Evolutionary conservation across 2,113 vertebrate species (phyloP), one percentile per base, ranked within the genome.

Genomic region (Hiodon alosoides): DNA sequence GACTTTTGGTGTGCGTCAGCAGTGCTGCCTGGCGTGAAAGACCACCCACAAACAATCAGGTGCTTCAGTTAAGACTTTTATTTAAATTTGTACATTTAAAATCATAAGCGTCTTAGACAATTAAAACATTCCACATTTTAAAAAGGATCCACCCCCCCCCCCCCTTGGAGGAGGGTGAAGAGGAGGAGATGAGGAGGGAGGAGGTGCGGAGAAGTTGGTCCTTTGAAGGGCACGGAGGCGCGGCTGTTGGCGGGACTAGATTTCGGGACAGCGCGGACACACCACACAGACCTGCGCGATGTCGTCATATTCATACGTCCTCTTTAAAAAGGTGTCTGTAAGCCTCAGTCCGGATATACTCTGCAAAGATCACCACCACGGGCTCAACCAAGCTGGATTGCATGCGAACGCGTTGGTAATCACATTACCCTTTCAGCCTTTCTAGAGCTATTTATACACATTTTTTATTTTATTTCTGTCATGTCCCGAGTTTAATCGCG

Each of bases 251-350:
- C 10, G 13, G 14, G 4, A 13, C 74, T 84, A 96, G 82, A 82
- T 88, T 86, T 94, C 91, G 10, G 89, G 87, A 81, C 90, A 88
- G 62, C 90, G 93, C 2, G 96, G 95, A 74, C 94, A 95, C 79
- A 99, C 91, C 76, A 99, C 97, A 78, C 95, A 98, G 82, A 99
- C 97, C 84, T 99, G 97, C 50, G 95, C 97, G 1, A 99, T 95
- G 86, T 99, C 97, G 61, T 99, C 97, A 0, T 99, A 98, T 65
- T 99, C 97, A 0, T 99, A 99, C 0, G 97, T 99, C 87, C 97
- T 94, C 90, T 98, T 98, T 89, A 99, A 87, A 87, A 98, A 99
- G 0, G 94, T 98, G 76, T 99, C 97, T 2, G 94, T 99, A 57
- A 99, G 91, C 87, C 97, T 91, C 81, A 98, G 84, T 68, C 97